Conservation (phyloP, 2,797 vertebrate genomes). For the Tragopan temminckii region DNA sequence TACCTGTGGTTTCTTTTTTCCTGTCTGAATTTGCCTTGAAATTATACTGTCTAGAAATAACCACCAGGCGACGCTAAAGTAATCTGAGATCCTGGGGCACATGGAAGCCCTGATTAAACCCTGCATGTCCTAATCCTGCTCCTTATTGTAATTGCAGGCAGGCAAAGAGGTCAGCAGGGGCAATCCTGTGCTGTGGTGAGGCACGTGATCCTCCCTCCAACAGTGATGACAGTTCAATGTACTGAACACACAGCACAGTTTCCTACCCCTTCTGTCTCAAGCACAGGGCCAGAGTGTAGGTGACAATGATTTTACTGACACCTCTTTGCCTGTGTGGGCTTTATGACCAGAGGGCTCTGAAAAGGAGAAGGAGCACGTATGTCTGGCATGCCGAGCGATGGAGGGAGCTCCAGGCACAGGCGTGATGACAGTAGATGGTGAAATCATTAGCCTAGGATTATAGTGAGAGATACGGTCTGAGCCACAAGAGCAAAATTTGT, state of each 20-base stretch:
- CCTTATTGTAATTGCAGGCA: not conserved
- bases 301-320: not conserved
- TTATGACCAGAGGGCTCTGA: not conserved
- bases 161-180: not conserved
- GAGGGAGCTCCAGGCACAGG: slow-evolving; percentile 25
- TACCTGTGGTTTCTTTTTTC: not conserved
- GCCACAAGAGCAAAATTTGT: not conserved
- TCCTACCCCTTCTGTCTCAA: not conserved
- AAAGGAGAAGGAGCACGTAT: not conserved
- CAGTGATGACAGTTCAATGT: not conserved
- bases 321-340: not conserved
- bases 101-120: not conserved
- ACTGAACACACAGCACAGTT: fast-evolving
- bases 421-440: slow-evolving; percentile 28
- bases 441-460: slow-evolving; percentile 49
- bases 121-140: not conserved
- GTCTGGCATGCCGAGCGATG: not conserved
- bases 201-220: not conserved
- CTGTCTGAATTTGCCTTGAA: not conserved
- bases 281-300: not conserved
- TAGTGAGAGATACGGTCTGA: not conserved
- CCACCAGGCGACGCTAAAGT: slow-evolving; percentile 68
- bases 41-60: slow-evolving; percentile 10
- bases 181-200: not conserved
- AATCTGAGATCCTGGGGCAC: slow-evolving; percentile 41